Percentiles rank a stretch among this genome's conserved stretches.
Evolutionary conservation across 30 jellyfish, hydroid and myxozoan species (phyloP).

Genomic region (Sanderia malayensis): DNA sequence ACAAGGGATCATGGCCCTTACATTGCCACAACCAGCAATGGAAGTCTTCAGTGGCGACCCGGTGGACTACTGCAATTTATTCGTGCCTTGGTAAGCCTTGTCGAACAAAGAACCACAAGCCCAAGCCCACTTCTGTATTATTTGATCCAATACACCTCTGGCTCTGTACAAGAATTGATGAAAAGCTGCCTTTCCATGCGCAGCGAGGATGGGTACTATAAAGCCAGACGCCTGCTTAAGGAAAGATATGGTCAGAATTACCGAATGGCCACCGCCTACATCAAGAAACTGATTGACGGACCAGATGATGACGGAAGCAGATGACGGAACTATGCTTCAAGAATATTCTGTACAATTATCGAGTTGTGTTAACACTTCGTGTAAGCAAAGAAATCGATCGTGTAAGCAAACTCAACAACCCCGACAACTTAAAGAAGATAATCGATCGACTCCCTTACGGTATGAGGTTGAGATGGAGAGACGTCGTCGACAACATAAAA

Average conservation of each 20-base stretch:
- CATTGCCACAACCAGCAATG: slow-evolving; percentile 15
- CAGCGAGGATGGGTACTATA: neutral
- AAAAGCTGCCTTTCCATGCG: neutral
- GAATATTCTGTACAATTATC: neutral
- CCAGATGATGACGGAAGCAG: slow-evolving; percentile 6
- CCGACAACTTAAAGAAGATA: slow-evolving; percentile 1
- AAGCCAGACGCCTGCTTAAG: neutral
- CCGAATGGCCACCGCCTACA: neutral
- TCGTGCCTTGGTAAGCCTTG: neutral
- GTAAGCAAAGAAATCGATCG: neutral
- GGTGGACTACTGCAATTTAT: slow-evolving; percentile 5
- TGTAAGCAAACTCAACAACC: neutral
- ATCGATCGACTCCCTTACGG: slow-evolving; percentile 10
- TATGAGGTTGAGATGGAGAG: neutral
- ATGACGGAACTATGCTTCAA: neutral
- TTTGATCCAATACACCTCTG: neutral
- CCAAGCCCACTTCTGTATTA: neutral
- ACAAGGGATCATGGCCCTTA: neutral
- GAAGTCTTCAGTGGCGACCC: slow-evolving; percentile 1
- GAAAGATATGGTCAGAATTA: neutral
- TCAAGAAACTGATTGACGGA: neutral
- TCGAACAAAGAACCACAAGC: neutral
- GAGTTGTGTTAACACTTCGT: slow-evolving; percentile 4
- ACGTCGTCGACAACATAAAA: neutral
- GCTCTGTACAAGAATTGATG: neutral